A percentile compares a stretch with the other conserved stretches of the same genome.
These are phyloP conservation scores for Chelonia mydas DNA, from an alignment of 2,797 vertebrate species.

Conservation along the genomic window DNA sequence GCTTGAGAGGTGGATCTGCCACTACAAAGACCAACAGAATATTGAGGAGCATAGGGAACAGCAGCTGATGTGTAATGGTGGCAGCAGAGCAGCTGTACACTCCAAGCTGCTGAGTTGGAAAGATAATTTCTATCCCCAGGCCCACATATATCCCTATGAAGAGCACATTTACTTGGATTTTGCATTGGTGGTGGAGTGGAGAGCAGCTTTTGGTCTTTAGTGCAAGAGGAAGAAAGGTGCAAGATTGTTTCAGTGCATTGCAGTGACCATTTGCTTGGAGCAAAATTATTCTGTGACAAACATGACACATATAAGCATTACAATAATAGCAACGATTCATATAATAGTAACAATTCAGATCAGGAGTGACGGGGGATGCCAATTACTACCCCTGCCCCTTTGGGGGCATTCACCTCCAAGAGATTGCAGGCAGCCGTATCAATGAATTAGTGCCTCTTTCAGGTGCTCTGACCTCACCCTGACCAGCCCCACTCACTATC, in stretches of 20 bases:
- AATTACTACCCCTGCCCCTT: not conserved
- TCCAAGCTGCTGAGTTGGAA: not conserved
- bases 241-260: not conserved
- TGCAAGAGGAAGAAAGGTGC: not conserved
- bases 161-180: not conserved
- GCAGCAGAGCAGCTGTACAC: not conserved
- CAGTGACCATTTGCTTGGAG: not conserved
- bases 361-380: not conserved
- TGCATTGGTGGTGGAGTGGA: fast-evolving
- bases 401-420: not conserved
- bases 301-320: not conserved
- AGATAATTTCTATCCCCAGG: not conserved
- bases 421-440: not conserved
- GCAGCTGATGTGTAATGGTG: not conserved
- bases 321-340: slow-evolving; percentile 34
- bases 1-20: not conserved
- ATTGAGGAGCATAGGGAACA: not conserved
- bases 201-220: not conserved
- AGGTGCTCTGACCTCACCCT: not conserved
- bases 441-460: not conserved
- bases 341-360: slow-evolving; percentile 31
- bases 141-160: fast-evolving
- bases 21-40: not conserved
- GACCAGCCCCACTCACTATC: not conserved
- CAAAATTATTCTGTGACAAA: slow-evolving; percentile 13